A percentile compares a stretch with the other conserved stretches of the same genome.
These are phyloP conservation scores for Amblyteles armatorius DNA, from an alignment of 2,888 invertebrate genomes.

Conservation along the genomic window DNA sequence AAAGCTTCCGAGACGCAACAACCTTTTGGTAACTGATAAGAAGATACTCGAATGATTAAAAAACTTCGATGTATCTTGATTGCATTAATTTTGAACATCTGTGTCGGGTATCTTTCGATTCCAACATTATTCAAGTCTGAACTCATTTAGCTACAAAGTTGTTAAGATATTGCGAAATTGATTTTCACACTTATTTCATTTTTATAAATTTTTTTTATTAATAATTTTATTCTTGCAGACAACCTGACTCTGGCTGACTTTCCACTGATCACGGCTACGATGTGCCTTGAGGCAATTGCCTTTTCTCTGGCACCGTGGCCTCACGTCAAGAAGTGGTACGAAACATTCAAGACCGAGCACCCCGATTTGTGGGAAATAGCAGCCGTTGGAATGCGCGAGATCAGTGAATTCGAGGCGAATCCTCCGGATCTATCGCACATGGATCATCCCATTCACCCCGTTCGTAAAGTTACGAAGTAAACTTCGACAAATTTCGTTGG, in stretches of 20 bases:
- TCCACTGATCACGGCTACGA: slow-evolving; percentile 89
- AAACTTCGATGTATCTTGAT: too few relatives aligned
- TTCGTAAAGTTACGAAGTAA: slow-evolving; percentile 84
- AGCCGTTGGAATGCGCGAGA: slow-evolving; percentile 89
- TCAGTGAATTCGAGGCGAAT: slow-evolving; percentile 89
- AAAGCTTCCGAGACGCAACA: too few relatives aligned
- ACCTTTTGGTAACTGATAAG: too few relatives aligned
- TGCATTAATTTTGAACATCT: too few relatives aligned
- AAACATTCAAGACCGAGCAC: slow-evolving; percentile 88
- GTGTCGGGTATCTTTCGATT: too few relatives aligned
- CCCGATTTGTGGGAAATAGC: slow-evolving; percentile 90
- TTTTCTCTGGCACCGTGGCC: slow-evolving; percentile 88
- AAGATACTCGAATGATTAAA: too few relatives aligned
- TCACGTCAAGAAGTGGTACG: slow-evolving; percentile 88
- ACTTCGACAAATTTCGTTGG: background rate
- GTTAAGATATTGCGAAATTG: too few relatives aligned
- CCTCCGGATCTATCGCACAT: slow-evolving; percentile 90
- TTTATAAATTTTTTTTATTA: slow-evolving; percentile 4
- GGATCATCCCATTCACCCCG: slow-evolving; percentile 91
- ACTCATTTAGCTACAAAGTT: too few relatives aligned
- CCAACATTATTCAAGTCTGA: too few relatives aligned
- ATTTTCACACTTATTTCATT: too few relatives aligned
- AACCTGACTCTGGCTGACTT: slow-evolving; percentile 92
- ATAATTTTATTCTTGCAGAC: slow-evolving; percentile 82
- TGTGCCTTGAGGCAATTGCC: slow-evolving; percentile 90